These are phyloP conservation scores for Epicampocera succincta DNA, from an alignment of 2,888 invertebrate genomes.

Conservation along the genomic window DNA sequence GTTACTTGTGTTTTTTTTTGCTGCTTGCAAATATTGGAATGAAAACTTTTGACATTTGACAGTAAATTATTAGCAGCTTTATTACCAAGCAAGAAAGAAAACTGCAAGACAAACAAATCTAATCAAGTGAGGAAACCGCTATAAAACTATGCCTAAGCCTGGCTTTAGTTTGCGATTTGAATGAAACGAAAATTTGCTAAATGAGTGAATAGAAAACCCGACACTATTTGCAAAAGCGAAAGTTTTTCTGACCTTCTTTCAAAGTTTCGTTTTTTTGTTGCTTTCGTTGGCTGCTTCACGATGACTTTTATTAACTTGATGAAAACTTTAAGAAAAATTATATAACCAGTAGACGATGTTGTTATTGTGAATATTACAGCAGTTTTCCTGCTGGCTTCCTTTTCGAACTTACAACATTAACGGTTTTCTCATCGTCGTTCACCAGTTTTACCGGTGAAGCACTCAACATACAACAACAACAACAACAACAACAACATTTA, in stretches of 20 bases:
- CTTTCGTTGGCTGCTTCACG: background rate
- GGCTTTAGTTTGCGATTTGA: constrained; percentile 4
- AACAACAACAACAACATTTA: too few relatives aligned
- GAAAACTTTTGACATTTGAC: constrained; percentile 68
- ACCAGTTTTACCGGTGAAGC: constrained; percentile 12
- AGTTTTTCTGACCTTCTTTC: constrained; percentile 41
- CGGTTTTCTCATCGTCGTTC: constrained; percentile 17
- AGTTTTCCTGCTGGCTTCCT: constrained; percentile 18
- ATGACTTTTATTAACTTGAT: constrained; percentile 1
- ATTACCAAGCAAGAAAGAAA: constrained; percentile 24
- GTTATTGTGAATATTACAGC: constrained; percentile 9
- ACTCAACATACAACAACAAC: background rate
- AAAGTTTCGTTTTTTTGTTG: background rate
- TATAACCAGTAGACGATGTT: constrained; percentile 15
- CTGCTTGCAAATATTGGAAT: background rate
- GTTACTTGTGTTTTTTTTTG: constrained; percentile 16
- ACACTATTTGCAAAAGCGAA: constrained; percentile 37
- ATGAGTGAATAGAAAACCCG: constrained; percentile 1
- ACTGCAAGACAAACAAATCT: background rate
- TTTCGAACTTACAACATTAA: constrained; percentile 16
- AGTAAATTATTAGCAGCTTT: constrained; percentile 64
- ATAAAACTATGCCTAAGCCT: background rate
- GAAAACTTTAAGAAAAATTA: constrained; percentile 43
- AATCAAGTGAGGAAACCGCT: background rate
- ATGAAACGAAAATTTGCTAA: background rate